Evolutionary conservation across 2,113 vertebrate genomes (phyloP), one percentile per base, ranked within the genome.

Genomic region (Anguilla rostrata): DNA sequence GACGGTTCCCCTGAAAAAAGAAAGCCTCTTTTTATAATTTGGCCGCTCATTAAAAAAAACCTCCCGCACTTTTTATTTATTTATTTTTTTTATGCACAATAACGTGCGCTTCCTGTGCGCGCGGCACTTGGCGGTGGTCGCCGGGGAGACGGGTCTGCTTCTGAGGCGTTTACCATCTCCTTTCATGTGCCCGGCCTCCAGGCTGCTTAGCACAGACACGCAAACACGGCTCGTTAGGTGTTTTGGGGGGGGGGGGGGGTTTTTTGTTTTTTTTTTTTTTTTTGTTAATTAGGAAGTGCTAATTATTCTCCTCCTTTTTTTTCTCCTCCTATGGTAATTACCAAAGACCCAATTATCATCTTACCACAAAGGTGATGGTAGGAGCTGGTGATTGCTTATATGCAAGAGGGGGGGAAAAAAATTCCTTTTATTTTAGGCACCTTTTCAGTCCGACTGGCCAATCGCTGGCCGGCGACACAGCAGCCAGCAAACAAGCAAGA

Each of bases 291-390:
- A 95, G 91, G 90, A 94, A 89, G 92, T 94, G 94, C 92, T 95
- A 95, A 95, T 96, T 95, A 95, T 95, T 94, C 93, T 81, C 89
- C 94, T 92, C 91, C 93, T 75, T 75, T 92, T 93, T 92, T 93
- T 91, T 92, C 84, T 90, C 89, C 87, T 89, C 87, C 88, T 75
- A 75, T 26, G n/a, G n/a, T 89, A 81, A 92, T 93, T 94, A 94
- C 88, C 87, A 87, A 53, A 90, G 89, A 92, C 91, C 88, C 92
- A 94, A 95, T 94, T 95, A 95, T 90, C 88, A 92, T 93, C 87
- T 91, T 90, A 92, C 91, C 91, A 92, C 89, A 92, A 89, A 90
- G 93, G 91, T 82, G 90, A 92, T 86, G 89, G 90, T 87, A 91
- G 92, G 78, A 78, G 87, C 85, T 12, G 91, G 89, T 92, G 91